Percentiles rank a stretch among this genome's conserved stretches.
Conservation (phyloP, 2,113 vertebrate genomes). For the Taxidea taxus region DNA sequence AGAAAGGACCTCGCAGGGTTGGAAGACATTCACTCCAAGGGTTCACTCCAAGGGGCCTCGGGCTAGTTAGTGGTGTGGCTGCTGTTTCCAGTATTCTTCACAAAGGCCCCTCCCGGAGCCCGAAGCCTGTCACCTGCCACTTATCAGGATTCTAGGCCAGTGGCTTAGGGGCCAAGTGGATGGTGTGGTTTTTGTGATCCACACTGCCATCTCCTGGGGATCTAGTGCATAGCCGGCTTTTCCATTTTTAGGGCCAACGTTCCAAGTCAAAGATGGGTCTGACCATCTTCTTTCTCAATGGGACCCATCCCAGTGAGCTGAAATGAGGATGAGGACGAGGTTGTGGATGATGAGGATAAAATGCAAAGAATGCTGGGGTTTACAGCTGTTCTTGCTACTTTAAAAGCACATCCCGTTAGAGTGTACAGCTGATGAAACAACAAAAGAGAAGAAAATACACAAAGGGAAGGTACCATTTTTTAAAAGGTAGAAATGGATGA, state of each 20-base stretch:
- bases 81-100: background rate
- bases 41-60: background rate
- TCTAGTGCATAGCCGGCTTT: background rate
- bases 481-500: background rate
- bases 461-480: background rate
- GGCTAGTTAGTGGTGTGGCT: background rate
- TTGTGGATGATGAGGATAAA: background rate
- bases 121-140: background rate
- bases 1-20: background rate
- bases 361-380: background rate
- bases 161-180: no score
- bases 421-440: background rate
- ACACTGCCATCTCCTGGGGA: slow-evolving; percentile 72
- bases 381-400: background rate
- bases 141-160: background rate
- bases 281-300: background rate
- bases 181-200: slow-evolving; percentile 12
- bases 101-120: background rate
- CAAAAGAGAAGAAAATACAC: background rate
- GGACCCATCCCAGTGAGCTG: background rate
- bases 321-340: background rate
- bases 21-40: background rate
- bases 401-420: background rate
- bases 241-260: background rate
- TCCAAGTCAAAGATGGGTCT: background rate